Base-by-base conservation (phyloP, 2,797 vertebrate genomes). In the Diplodus puntazzo region DNA sequence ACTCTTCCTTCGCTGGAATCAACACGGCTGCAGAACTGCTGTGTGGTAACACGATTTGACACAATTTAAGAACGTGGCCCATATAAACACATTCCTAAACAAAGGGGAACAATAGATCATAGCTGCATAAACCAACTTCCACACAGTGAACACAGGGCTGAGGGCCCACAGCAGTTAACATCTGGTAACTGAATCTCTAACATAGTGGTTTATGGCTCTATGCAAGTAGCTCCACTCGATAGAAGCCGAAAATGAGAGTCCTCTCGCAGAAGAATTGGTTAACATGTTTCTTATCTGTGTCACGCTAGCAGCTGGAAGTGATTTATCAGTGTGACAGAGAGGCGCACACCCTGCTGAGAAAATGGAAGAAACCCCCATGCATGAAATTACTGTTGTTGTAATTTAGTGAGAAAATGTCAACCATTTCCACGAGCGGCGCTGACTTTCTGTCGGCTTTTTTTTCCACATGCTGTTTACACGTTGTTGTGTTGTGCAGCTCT, bases 371-470 rank as follows among this genome's bases (percentile, higher is more conserved):
- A 82, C 67, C 72, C 52, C 74, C 83, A 87, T 80, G 88, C 88
- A 79, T 92, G 87, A 90, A 91, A 92, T 91, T 72, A 83, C 80
- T 81, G 76, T 73, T 81, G 77, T 89, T 80, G 69, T 83, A 87
- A 87, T 86, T 90, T 79, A 85, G 67, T 42, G 61, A 46, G 73
- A 81, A 87, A 88, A 84, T 84, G 82, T 82, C 86, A 78, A 76
- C 58, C 58, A 30, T 82, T 84, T 88, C 66, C 72, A 74, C 12
- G 14, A 83, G 64, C 55, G 46, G 55, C 59, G 4, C 25, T 39
- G 25, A 46, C 59, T 59, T 72, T 79, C 52, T 85, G 50, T 57
- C 63, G 25, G 55, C 30, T 20, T 61, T 58, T 68, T 48, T 43
- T 73, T 12, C 27, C 23, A 43, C 68, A 81, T 25, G 53, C 64